These are phyloP conservation scores for Rattus rattus DNA, from an alignment of 2,113 vertebrate species.

Conservation along the genomic window DNA sequence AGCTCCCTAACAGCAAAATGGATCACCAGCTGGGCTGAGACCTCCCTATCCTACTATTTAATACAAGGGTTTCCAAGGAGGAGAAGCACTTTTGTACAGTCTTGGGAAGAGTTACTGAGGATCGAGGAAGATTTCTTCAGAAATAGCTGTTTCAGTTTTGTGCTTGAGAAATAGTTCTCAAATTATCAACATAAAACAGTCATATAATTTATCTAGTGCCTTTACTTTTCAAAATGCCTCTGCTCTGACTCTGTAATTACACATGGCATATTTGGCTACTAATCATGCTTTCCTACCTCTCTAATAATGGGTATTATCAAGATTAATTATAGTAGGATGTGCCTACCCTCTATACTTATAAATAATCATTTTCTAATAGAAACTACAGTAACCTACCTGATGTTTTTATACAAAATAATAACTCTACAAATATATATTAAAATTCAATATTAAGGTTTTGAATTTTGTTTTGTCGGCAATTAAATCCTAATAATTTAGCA, in stretches of 20 bases:
- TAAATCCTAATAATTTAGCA: slow-evolving; percentile 4
- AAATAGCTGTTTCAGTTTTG: slow-evolving; percentile 49
- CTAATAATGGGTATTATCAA: slow-evolving; percentile 38
- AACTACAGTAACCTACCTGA: neutral
- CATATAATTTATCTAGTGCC: slow-evolving; percentile 7
- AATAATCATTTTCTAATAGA: slow-evolving; percentile 4
- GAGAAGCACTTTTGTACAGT: slow-evolving; percentile 49
- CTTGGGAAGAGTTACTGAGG: slow-evolving; percentile 61
- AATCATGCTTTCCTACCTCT: slow-evolving; percentile 23
- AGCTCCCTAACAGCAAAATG: slow-evolving; percentile 41
- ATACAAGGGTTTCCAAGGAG: slow-evolving; percentile 53
- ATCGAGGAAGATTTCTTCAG: slow-evolving; percentile 71
- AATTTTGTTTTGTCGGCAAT: neutral
- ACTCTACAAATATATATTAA: neutral
- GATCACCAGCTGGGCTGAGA: slow-evolving; percentile 61
- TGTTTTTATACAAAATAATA: slow-evolving; percentile 21
- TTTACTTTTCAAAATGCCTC: slow-evolving; percentile 24
- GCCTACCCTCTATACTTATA: neutral
- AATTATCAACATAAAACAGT: slow-evolving; percentile 63
- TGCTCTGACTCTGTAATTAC: slow-evolving; percentile 29
- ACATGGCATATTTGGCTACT: slow-evolving; percentile 31
- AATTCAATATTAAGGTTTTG: neutral
- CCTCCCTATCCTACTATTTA: slow-evolving; percentile 61
- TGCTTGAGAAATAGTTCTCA: slow-evolving; percentile 72
- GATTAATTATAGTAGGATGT: slow-evolving; percentile 38